Conservation (phyloP, 2,113 vertebrate genomes). For the Heterocephalus glaber region DNA sequence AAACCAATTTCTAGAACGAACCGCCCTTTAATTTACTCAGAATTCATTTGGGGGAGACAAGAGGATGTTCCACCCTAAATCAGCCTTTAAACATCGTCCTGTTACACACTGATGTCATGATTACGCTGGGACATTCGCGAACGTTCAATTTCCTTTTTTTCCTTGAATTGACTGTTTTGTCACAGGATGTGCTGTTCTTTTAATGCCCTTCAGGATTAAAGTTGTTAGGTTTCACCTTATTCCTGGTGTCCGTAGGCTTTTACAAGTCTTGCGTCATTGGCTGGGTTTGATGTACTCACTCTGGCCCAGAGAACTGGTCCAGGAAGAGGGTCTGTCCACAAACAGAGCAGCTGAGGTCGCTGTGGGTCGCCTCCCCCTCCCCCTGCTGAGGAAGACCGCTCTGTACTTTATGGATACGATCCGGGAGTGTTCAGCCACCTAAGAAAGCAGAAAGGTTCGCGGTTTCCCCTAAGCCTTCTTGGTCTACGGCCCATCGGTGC, state of each 20-base stretch:
- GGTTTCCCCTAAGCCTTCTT: neutral
- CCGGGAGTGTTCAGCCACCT: neutral
- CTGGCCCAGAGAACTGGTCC: neutral
- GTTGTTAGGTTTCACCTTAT: constrained; percentile 47
- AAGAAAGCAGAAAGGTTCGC: neutral
- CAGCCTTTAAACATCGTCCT: constrained; percentile 43
- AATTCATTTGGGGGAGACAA: neutral
- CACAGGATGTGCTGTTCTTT: neutral
- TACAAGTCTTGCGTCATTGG: constrained; percentile 20
- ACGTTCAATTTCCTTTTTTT: constrained; percentile 2
- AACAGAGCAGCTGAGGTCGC: neutral
- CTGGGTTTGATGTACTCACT: neutral
- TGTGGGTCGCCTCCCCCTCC: neutral
- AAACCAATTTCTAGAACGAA: constrained; percentile 31
- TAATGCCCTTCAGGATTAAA: constrained; percentile 21
- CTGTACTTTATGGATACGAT: neutral
- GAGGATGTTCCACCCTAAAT: neutral
- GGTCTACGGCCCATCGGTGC: neutral
- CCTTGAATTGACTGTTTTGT: neutral
- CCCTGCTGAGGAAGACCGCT: neutral
- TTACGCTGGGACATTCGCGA: constrained; percentile 52
- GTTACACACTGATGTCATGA: constrained; percentile 14
- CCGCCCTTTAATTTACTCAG: constrained; percentile 42
- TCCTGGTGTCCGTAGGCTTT: constrained; percentile 14
- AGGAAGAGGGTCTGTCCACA: neutral